These are phyloP conservation scores for Macrosteles quadrilineatus DNA, from an alignment of 1,140 invertebrate genomes.

Conservation along the genomic window DNA sequence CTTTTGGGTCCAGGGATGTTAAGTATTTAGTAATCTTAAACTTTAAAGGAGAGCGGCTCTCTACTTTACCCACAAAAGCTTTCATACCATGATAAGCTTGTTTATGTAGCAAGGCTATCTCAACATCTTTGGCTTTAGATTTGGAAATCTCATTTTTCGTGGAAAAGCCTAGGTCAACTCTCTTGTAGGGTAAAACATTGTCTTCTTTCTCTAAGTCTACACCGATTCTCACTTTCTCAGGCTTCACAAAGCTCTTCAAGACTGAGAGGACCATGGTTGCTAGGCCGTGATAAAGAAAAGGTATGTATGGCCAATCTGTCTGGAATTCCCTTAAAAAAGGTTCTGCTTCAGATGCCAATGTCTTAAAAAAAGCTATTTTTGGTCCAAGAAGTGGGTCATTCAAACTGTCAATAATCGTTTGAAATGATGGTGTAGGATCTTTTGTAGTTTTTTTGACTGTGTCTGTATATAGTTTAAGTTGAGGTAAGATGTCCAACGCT, in stretches of 20 bases:
- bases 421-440: neutral
- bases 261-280: neutral
- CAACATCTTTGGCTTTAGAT: neutral
- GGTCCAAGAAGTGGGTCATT: constrained; percentile 10
- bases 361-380: neutral
- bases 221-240: neutral
- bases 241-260: neutral
- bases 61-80: constrained; percentile 3
- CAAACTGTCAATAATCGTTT: neutral
- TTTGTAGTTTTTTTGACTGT: too few species aligned
- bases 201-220: constrained; percentile 14
- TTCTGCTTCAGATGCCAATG: constrained; percentile 31
- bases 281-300: constrained; percentile 31
- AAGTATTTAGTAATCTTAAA: constrained; percentile 19
- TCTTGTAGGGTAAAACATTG: constrained; percentile 1
- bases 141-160: neutral
- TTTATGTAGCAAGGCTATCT: neutral
- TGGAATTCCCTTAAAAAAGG: constrained; percentile 37
- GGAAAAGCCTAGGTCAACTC: constrained; percentile 3
- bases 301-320: constrained; percentile 31
- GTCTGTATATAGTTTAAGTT: neutral
- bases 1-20: constrained; percentile 21
- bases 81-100: neutral
- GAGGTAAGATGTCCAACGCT: neutral
- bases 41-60: constrained; percentile 24